phyloP scores from a whole-genome alignment of 2,888 invertebrate species.

The Celastrina argiolus region DNA sequence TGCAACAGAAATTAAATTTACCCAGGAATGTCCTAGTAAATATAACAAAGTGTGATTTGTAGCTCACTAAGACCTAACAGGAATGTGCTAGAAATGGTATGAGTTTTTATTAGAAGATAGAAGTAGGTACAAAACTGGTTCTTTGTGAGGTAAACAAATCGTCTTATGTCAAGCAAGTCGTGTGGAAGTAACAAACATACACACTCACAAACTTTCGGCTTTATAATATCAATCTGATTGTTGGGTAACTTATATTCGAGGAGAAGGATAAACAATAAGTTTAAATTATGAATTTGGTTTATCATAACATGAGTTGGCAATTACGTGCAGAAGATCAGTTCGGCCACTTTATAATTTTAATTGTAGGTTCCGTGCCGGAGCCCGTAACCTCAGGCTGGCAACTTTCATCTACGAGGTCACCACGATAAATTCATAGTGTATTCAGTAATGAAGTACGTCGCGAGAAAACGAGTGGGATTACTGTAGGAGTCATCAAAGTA shows the following conservation, averaged over 20 bases:
- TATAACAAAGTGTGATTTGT: neutral
- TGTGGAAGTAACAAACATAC: too few relatives aligned
- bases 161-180: too few relatives aligned
- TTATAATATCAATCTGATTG: too few relatives aligned
- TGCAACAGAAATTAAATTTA: slow-evolving; percentile 10
- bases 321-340: slow-evolving; percentile 1
- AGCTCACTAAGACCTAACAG: neutral
- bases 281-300: neutral
- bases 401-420: slow-evolving; percentile 21
- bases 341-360: slow-evolving; percentile 13
- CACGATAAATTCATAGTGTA: neutral
- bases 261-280: neutral
- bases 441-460: slow-evolving; percentile 16
- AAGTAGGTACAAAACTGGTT: too few relatives aligned
- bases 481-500: slow-evolving; percentile 10
- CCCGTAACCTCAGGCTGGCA: slow-evolving; percentile 17
- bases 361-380: slow-evolving; percentile 12
- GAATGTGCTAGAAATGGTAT: neutral
- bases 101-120: neutral
- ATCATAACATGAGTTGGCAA: neutral
- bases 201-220: too few relatives aligned
- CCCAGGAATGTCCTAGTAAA: neutral
- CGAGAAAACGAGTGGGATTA: slow-evolving; percentile 22
- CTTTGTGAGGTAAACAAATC: too few relatives aligned
- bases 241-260: too few relatives aligned